phyloP scores from a whole-genome alignment of 2,797 vertebrate genomes.

The Leontopithecus rosalia region DNA sequence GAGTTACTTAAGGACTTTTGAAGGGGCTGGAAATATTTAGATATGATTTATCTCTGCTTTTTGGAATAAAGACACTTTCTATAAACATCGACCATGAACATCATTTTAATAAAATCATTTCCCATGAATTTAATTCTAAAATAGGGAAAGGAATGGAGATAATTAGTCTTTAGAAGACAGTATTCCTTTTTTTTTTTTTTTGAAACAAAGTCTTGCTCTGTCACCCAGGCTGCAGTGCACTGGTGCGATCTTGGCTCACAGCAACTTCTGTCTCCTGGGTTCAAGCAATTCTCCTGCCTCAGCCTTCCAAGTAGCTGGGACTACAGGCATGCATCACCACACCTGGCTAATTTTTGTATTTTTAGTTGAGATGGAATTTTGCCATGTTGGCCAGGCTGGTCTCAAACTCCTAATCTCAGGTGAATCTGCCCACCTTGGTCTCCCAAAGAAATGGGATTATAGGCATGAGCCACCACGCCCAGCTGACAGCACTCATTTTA shows the following conservation, averaged over 20 bases:
- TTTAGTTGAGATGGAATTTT: background rate
- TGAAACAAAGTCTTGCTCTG: background rate
- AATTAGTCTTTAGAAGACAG: background rate
- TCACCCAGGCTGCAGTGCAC: background rate
- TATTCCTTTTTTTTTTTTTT: background rate
- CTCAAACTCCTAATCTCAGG: background rate
- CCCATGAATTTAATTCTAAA: background rate
- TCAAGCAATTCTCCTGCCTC: background rate
- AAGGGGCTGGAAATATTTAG: background rate
- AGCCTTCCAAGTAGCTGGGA: background rate
- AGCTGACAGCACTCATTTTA: background rate
- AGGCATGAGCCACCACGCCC: background rate
- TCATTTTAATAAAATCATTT: slow-evolving; percentile 14
- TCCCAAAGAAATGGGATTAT: background rate
- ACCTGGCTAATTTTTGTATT: background rate
- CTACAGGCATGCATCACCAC: background rate
- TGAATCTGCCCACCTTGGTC: background rate
- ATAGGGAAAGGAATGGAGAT: background rate
- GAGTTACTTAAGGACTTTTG: background rate
- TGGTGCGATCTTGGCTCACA: background rate
- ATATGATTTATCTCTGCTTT: background rate
- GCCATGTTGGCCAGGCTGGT: background rate
- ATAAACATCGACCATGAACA: background rate
- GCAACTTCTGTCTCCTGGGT: background rate
- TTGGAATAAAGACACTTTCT: background rate